Evolutionary conservation across 2,888 invertebrate species (phyloP).

Genomic region (Sericinus montela): DNA sequence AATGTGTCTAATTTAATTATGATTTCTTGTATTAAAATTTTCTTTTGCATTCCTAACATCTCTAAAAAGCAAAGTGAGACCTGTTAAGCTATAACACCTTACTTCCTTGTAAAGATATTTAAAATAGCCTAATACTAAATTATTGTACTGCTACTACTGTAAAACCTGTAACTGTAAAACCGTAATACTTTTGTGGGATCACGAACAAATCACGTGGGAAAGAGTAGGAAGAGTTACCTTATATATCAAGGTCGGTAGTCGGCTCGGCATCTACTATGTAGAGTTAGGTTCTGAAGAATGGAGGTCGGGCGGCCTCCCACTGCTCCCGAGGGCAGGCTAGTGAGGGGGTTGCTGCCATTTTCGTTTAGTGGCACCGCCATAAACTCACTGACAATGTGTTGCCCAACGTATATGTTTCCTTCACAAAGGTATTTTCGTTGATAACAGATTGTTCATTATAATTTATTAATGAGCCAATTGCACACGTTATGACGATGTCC

Average conservation of each 20-base stretch:
- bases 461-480: constrained; percentile 20
- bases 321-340: constrained; percentile 49
- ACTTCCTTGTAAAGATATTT: too few species aligned
- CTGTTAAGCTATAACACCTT: too few species aligned
- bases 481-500: not conserved
- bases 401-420: constrained; percentile 12
- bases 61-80: too few species aligned
- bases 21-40: too few species aligned
- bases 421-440: constrained; percentile 5
- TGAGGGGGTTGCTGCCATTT: constrained; percentile 35
- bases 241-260: constrained; percentile 20
- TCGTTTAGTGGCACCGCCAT: constrained; percentile 24
- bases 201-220: not conserved
- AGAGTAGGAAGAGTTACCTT: constrained; percentile 19
- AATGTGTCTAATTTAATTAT: too few species aligned
- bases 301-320: constrained; percentile 52
- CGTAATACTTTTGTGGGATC: not conserved
- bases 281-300: constrained; percentile 31
- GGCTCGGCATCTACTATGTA: constrained; percentile 16
- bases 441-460: constrained; percentile 18
- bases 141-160: too few species aligned
- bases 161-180: too few species aligned
- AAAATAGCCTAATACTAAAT: too few species aligned
- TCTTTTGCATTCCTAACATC: too few species aligned
- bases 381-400: constrained; percentile 16